Evolutionary conservation across 1,140 invertebrate genomes (phyloP), one percentile per base, ranked within the genome.

Genomic region (Leptoteleia sp.): DNA sequence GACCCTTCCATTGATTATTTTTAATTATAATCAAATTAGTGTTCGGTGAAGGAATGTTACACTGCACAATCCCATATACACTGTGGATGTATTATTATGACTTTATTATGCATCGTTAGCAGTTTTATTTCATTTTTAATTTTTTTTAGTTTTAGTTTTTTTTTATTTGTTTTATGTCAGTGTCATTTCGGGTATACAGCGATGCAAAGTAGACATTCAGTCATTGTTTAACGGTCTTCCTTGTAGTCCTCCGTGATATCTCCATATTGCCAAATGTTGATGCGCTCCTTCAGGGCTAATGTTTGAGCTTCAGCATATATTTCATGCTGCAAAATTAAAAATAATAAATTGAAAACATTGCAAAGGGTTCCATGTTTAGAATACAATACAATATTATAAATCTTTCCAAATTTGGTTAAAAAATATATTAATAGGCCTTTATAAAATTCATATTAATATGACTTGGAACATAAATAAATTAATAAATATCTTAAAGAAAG

Each of bases 181-280:
- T 61, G 45, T 42, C 31, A 77, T 61, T 68, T 67, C 15, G 33
- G 42, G 11, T 70, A 64, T 31, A 64, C 59, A 19, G 16, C 29
- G 37, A 68, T 48, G 17, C 12, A 50, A 52, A 11, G 17, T 19
- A 33, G 38, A 25, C 6, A 50, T 31, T 9, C 8, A 47, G 31
- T n/a, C 17, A 57, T 12, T 37, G n/a, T 79, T 87, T 84, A 85
- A 76, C 84, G 83, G 50, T 87, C 84, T 89, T 97, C 96, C 73
- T 93, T 93, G 89, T 99, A 97, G 82, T 99, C 98, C 78, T 96
- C 97, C 55, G 95, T 96, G 84, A 98, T 96, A 86, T 99, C 97
- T 11, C 98, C 98, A 86, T 99, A 99, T 81, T 95, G 93, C 97
- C 98, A 99, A 72, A 99, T 94, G 84, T 95, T 96, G 57, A 93